Evolutionary conservation across 2,797 vertebrate species (phyloP).

Genomic region (Yasuhikotakia modesta): DNA sequence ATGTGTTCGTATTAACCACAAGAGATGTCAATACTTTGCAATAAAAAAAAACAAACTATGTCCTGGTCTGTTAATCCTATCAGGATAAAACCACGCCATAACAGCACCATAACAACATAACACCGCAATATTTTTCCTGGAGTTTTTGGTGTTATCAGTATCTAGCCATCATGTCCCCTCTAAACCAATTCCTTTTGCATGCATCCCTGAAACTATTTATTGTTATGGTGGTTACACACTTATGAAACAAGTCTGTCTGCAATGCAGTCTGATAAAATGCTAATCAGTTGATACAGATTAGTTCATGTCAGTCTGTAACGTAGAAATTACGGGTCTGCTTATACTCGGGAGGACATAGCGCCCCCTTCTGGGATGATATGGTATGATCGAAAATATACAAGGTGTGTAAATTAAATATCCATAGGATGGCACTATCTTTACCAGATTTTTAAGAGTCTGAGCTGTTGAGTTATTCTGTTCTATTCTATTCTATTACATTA

Average conservation of each 20-base stretch:
- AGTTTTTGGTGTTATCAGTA: constrained; percentile 30
- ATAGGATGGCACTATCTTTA: neutral
- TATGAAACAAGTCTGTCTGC: constrained; percentile 1
- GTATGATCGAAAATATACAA: neutral
- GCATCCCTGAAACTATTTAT: constrained; percentile 35
- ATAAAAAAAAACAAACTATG: neutral
- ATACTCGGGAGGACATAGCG: neutral
- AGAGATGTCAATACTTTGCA: neutral
- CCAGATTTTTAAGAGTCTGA: too few species aligned
- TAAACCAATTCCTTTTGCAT: constrained; percentile 13
- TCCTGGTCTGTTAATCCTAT: neutral
- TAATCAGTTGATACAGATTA: constrained; percentile 11
- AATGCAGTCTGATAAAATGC: neutral
- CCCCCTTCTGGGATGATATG: neutral
- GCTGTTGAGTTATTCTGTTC: too few species aligned
- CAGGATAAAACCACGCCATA: neutral
- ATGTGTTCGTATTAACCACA: neutral
- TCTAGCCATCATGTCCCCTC: constrained; percentile 33
- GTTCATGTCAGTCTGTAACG: neutral
- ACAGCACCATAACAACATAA: neutral
- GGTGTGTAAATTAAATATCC: neutral
- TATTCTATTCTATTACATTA: too few species aligned
- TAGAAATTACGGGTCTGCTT: neutral
- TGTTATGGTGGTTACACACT: constrained; percentile 26
- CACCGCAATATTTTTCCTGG: neutral